Evolutionary conservation across 2,888 invertebrate species (phyloP), one percentile per base, ranked within the genome.

Genomic region (Zelleria hepariella): DNA sequence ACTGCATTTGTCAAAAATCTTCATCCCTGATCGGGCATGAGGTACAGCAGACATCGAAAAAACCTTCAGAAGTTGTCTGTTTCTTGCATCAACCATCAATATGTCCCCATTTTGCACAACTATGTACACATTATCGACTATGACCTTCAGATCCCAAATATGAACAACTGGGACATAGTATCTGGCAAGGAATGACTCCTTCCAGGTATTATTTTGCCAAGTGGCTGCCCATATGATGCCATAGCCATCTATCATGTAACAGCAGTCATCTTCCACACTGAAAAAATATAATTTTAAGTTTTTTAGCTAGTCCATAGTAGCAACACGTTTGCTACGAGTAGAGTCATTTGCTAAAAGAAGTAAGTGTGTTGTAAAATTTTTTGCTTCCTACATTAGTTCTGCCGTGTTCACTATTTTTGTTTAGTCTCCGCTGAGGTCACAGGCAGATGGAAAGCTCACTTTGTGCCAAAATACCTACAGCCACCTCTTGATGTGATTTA

Each of bases 61-160:
- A 10, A 42, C 32, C 32, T 42, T 42, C 15, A 42, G 4, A 15
- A 58, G 27, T 24, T 52, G 51, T 23, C 27, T 58, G 7, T 23
- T 18, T 24, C 54, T 15, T 5, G 18, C 42, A 5, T 63, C 57
- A 18, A 65, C 60, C 10, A 57, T 59, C 18, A 66, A 42, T 32
- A 77, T 57, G 10, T 63, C 59, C 1, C 80, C 78, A 26, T 64
- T 68, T 47, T 66, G 67, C 1, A 70, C 63, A 24, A 76, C 25
- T n/a, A 76, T 26, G 25, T 66, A 74, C 2, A 78, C 62, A 6
- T 68, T 64, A 0, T 64, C 60, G 6, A 67, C 59, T 18, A 62
- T 64, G 0, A 73, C 60, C 48, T 67, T 64, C 20, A 76, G 63
- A 15, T 63, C 63, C 6, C 60, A 27, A 32, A 64, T 62, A n/a